phyloP scores from a whole-genome alignment of 2,113 vertebrate genomes.

The Elgaria multicarinata region DNA sequence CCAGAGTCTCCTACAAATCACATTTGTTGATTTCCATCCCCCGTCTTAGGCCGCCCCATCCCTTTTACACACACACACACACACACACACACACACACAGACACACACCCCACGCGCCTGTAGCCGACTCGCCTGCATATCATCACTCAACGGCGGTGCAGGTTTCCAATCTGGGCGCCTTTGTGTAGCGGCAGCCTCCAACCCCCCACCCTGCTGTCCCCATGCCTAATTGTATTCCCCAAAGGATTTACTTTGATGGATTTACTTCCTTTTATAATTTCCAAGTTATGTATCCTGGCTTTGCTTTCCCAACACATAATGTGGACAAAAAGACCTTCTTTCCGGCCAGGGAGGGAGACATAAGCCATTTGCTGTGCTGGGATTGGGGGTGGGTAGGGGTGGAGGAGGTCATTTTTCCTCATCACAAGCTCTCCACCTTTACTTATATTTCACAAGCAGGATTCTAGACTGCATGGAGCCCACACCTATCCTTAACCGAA shows the following conservation, averaged over 20 bases:
- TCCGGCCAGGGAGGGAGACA: neutral
- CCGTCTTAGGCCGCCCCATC: constrained; percentile 43
- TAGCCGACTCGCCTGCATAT: constrained; percentile 76
- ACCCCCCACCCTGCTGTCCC: constrained; percentile 46
- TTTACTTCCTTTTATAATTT: constrained; percentile 86
- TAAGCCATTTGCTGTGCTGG: neutral
- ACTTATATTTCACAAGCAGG: neutral
- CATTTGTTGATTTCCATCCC: constrained; percentile 70
- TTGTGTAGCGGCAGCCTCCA: constrained; percentile 64
- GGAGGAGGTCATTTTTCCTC: neutral
- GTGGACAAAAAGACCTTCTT: constrained; percentile 50
- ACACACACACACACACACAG: constrained; percentile 65
- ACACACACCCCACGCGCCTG: constrained; percentile 62
- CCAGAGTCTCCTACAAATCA: constrained; percentile 74
- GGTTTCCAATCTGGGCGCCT: constrained; percentile 78
- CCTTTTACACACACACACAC: constrained; percentile 61
- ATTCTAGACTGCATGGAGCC: neutral
- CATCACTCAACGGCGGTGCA: constrained; percentile 82
- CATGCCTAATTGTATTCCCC: constrained; percentile 78
- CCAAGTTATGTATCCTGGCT: constrained; percentile 76
- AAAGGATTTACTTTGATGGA: constrained; percentile 80
- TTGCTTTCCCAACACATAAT: constrained; percentile 71
- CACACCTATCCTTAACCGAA: neutral
- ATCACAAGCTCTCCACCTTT: neutral
- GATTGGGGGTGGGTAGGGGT: too few species aligned